A percentile compares a stretch with the other conserved stretches of the same genome.
Conservation (phyloP, 2,888 invertebrate species). For the Trilocha varians region DNA sequence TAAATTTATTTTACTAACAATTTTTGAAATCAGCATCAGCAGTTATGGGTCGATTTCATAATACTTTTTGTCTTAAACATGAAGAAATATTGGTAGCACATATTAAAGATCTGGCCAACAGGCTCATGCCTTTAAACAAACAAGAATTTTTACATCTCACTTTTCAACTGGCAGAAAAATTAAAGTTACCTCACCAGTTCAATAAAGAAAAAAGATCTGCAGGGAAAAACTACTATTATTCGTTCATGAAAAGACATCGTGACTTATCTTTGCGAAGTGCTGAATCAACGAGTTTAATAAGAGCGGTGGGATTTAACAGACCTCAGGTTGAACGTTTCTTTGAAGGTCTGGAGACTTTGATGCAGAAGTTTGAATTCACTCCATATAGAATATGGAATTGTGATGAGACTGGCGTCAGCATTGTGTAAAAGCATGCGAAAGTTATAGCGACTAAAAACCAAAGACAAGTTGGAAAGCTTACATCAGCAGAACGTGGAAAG, state of each 20-base stretch:
- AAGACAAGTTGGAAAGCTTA: conserved; percentile 10
- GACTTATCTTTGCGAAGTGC: no score
- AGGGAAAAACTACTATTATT: no score
- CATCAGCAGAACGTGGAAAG: conserved; percentile 7
- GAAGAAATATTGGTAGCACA: conserved; percentile 7
- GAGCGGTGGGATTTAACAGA: conserved; percentile 12
- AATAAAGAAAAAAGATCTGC: conserved; percentile 8
- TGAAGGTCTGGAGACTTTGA: background rate
- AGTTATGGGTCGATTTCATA: conserved; percentile 8
- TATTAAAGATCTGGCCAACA: conserved; percentile 7
- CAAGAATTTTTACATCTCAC: conserved; percentile 8
- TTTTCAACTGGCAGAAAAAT: conserved; percentile 8
- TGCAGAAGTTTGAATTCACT: conserved; percentile 1
- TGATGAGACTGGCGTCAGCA: conserved; percentile 8
- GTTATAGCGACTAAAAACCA: conserved; percentile 8
- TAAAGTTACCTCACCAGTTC: conserved; percentile 8
- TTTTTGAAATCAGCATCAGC: no score
- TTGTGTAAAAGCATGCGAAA: conserved; percentile 4
- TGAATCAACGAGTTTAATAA: conserved; percentile 9
- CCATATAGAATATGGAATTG: conserved; percentile 10
- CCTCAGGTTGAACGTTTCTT: conserved; percentile 5
- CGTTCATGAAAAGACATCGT: no score
- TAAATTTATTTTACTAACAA: no score
- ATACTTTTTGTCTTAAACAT: conserved; percentile 4
- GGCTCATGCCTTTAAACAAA: conserved; percentile 6